Percentiles rank a stretch among this genome's conserved stretches.
Evolutionary conservation across 1,140 invertebrate genomes (phyloP).

Genomic region (Grapholita molesta): DNA sequence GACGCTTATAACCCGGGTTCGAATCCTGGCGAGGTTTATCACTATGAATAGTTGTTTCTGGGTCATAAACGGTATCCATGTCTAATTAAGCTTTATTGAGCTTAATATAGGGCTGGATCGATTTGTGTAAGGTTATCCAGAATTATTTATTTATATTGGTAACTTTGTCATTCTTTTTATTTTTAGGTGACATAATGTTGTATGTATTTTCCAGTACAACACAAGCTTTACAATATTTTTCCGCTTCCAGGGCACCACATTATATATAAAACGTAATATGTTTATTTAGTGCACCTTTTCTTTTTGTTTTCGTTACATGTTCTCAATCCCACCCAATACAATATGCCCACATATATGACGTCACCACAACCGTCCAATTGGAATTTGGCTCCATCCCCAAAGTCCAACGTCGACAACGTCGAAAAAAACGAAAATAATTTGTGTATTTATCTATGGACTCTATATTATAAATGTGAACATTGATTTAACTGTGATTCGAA

Average conservation of each 20-base stretch:
- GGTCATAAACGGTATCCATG: no score
- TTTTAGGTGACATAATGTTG: neutral
- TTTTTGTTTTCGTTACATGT: slow-evolving; percentile 77
- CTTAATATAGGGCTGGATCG: no score
- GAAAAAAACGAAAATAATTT: slow-evolving; percentile 75
- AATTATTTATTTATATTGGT: no score
- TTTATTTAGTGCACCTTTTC: slow-evolving; percentile 77
- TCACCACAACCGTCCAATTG: slow-evolving; percentile 36
- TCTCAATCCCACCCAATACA: slow-evolving; percentile 70
- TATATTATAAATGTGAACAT: slow-evolving; percentile 40
- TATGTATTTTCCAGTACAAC: slow-evolving; percentile 29
- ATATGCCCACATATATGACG: slow-evolving; percentile 39
- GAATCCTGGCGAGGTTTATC: no score
- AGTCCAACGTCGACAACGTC: slow-evolving; percentile 74
- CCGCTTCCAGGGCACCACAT: slow-evolving; percentile 31
- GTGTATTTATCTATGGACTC: slow-evolving; percentile 22
- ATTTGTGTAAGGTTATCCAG: no score
- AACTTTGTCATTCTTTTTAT: neutral
- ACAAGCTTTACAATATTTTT: neutral
- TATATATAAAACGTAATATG: slow-evolving; percentile 43
- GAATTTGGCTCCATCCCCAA: slow-evolving; percentile 70
- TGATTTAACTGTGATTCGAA: slow-evolving; percentile 64
- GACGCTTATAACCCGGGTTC: no score
- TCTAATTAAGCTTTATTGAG: no score
- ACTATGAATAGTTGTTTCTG: no score